Base-by-base conservation (phyloP, 2,888 invertebrate genomes). In the Autographa pulchrina region DNA sequence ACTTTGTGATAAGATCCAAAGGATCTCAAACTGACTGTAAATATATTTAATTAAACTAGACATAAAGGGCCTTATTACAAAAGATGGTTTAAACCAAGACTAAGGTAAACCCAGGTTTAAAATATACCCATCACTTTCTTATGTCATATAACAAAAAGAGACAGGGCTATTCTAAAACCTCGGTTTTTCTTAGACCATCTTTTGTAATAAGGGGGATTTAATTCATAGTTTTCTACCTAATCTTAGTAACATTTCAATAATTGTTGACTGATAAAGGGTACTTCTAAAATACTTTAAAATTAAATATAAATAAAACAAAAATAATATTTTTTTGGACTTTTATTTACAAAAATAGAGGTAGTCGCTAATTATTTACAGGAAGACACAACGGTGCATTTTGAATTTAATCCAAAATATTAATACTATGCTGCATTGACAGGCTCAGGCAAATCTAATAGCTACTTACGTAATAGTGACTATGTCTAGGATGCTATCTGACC, bases 11-110 rank as follows among this genome's bases (percentile, higher is more conserved):
- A 80, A 43, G 77, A 75, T 78, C 78, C 74, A 32, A 7, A 25
- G 80, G 83, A 77, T 81, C 80, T 80, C 74, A 81, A 84, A 84
- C 70, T 59, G 80, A 82, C 73, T 84, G 83, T 84, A 82, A 62
- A 84, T 84, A 84, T 83, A 78, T 78, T 76, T 80, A 80, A 73
- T 76, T 80, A 80, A 73, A 66, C 0, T 77, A 80, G 70, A 7
- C n/a, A 1, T 71, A 8, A 31, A 35, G n/a, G n/a, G n/a, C n/a
- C n/a, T n/a, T n/a, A n/a, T n/a, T n/a, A n/a, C n/a, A n/a, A n/a
- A n/a, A n/a, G n/a, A n/a, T n/a, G n/a, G n/a, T n/a, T n/a, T n/a
- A n/a, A n/a, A n/a, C n/a, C n/a, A n/a, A n/a, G n/a, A n/a, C n/a
- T n/a, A n/a, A n/a, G n/a, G n/a, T n/a, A n/a, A n/a, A n/a, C n/a